Evolutionary conservation across 2,113 vertebrate species (phyloP).

Genomic region (Excalfactoria chinensis): DNA sequence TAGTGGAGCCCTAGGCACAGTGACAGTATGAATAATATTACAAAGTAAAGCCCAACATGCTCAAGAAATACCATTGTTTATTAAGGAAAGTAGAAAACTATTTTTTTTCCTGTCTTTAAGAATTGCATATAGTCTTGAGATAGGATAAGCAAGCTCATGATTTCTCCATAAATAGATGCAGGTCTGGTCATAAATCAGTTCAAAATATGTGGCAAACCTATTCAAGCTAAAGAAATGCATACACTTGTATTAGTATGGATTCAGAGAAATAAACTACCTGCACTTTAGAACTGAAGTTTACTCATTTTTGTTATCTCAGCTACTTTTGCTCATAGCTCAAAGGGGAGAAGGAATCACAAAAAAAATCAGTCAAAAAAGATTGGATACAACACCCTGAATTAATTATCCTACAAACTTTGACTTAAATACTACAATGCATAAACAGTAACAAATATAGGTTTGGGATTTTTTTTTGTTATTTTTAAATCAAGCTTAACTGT

Average conservation of each 20-base stretch:
- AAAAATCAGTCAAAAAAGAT: neutral
- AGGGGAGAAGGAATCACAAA: neutral
- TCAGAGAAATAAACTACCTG: neutral
- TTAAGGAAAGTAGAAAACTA: neutral
- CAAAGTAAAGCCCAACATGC: neutral
- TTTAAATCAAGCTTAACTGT: no score
- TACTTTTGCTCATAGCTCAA: neutral
- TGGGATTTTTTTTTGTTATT: no score
- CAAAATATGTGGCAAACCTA: neutral
- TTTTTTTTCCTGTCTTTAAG: neutral
- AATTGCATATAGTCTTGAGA: neutral
- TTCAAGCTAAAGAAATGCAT: neutral
- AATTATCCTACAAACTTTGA: no score
- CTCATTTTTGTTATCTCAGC: neutral
- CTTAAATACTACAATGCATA: no score
- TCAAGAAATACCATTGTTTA: neutral
- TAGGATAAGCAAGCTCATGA: neutral
- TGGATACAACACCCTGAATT: no score
- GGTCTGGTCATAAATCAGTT: neutral
- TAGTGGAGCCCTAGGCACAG: constrained; percentile 26
- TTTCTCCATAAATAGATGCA: neutral
- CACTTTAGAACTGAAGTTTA: neutral
- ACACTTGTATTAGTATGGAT: neutral
- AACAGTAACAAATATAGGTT: no score
- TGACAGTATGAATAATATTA: constrained; percentile 22